phyloP scores from a whole-genome alignment of 2,113 vertebrate genomes.

The Amia ocellicauda region DNA sequence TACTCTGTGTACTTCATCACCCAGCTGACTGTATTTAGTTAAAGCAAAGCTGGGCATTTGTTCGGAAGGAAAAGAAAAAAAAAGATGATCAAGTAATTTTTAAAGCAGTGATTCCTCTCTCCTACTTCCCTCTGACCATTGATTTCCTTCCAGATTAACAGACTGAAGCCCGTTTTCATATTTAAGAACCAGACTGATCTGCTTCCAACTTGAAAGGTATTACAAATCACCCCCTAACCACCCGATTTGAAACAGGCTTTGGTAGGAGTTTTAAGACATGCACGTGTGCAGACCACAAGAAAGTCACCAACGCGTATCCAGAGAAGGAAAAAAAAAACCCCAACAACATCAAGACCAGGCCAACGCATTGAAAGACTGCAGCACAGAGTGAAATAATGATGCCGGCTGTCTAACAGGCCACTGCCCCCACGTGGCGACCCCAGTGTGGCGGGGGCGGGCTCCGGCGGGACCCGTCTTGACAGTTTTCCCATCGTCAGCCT shows the following conservation, averaged over 20 bases:
- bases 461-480: conserved; percentile 12
- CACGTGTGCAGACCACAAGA: conserved; percentile 63
- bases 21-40: too few relatives aligned
- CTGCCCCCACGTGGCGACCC: conserved; percentile 9
- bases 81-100: too few relatives aligned
- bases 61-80: too few relatives aligned
- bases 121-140: too few relatives aligned
- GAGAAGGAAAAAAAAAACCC: conserved; percentile 12
- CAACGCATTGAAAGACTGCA: conserved; percentile 55
- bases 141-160: too few relatives aligned
- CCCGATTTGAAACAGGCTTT: conserved; percentile 21
- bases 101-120: too few relatives aligned
- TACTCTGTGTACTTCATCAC: too few relatives aligned
- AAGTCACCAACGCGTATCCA: conserved; percentile 33
- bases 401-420: background rate
- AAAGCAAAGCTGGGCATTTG: too few relatives aligned
- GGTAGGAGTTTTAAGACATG: conserved; percentile 40
- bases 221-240: conserved; percentile 23
- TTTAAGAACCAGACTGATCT: too few relatives aligned
- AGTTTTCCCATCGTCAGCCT: conserved; percentile 28
- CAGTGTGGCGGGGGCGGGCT: background rate
- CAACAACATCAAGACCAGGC: too few relatives aligned
- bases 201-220: too few relatives aligned
- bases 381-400: conserved; percentile 22
- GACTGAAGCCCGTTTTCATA: too few relatives aligned